Evolutionary conservation across 1,140 invertebrate genomes (phyloP).

Genomic region (Sesamia nonagrioides): DNA sequence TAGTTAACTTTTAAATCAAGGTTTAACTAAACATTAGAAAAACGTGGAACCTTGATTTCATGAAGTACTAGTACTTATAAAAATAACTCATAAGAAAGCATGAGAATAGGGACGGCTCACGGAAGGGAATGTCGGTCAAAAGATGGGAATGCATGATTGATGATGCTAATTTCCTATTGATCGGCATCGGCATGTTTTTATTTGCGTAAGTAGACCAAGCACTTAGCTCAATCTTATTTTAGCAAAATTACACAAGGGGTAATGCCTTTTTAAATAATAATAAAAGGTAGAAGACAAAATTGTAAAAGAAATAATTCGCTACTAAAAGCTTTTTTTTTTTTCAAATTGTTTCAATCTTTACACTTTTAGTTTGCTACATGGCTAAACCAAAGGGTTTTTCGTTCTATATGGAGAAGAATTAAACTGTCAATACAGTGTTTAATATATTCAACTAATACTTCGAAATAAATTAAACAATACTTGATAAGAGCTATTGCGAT

Average conservation of each 20-base stretch:
- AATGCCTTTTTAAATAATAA: neutral
- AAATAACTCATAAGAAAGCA: slow-evolving; percentile 9
- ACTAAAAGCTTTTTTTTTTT: no score
- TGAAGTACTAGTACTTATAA: neutral
- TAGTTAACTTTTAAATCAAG: neutral
- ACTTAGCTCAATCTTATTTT: neutral
- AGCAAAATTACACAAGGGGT: neutral
- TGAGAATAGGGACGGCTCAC: slow-evolving; percentile 16
- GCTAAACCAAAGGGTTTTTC: neutral
- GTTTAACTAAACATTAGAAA: neutral
- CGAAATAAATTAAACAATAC: slow-evolving; percentile 27
- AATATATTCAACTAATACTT: neutral
- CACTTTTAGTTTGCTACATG: no score
- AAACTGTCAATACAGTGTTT: neutral
- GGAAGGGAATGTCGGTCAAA: slow-evolving; percentile 54
- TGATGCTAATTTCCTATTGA: slow-evolving; percentile 69
- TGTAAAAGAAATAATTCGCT: no score
- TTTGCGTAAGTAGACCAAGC: slow-evolving; percentile 53
- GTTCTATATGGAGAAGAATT: neutral
- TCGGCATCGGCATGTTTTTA: slow-evolving; percentile 50
- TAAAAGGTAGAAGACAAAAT: neutral
- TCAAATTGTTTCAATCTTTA: no score
- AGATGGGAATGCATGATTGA: slow-evolving; percentile 63
- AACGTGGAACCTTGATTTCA: slow-evolving; percentile 7
- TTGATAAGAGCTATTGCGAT: slow-evolving; percentile 40